Evolutionary conservation across 1,140 invertebrate species (phyloP), one percentile per base, ranked within the genome.

Genomic region (Diorhabda elongata): DNA sequence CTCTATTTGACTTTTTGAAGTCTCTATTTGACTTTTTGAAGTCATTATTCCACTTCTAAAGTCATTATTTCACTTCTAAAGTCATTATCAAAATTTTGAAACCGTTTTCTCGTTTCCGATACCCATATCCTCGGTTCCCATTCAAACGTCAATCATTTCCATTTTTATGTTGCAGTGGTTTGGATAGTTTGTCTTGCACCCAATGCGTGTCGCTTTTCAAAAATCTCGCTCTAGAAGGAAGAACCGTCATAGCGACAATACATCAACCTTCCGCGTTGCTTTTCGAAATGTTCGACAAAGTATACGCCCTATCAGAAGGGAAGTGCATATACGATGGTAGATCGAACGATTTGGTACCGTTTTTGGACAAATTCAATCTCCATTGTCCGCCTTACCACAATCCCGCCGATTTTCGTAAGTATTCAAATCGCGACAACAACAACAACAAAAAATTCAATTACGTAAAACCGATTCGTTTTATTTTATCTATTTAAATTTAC

Each of bases 241-340:
- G 95, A 52, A 97, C 95, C 0, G 90, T 99, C 44, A 90, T 98
- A 61, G 96, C 95, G 76, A 98, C 96, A 3, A 98, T 99, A 74
- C 97, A 99, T 82, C 97, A 98, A 79, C 97, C 97, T 0, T 96
- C 92, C 75, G 96, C 96, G 3, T 85, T 96, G 74, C 85, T 98
- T 5, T 97, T 98, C 77, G 95, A 98, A 81, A 97, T 95, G 88
- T 98, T 98, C 79, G 96, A 98, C 80, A 89, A 93, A 75, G 83
- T 98, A 1, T 98, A 98, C 79, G 90, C 95, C n/a, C 83, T 98
- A 3, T 88, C 93, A 0, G 87, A 88, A 61, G 97, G 97, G 2
- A 88, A 91, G 62, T 97, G 94, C 74, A 89, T 98, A 68, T 98
- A 97, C 79, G 87, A 91, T 74, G 96, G 97, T 2, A 86, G 89